Percentiles rank a stretch among this genome's conserved stretches.
Evolutionary conservation across 2,113 vertebrate species (phyloP).

Genomic region (Chauna torquata): DNA sequence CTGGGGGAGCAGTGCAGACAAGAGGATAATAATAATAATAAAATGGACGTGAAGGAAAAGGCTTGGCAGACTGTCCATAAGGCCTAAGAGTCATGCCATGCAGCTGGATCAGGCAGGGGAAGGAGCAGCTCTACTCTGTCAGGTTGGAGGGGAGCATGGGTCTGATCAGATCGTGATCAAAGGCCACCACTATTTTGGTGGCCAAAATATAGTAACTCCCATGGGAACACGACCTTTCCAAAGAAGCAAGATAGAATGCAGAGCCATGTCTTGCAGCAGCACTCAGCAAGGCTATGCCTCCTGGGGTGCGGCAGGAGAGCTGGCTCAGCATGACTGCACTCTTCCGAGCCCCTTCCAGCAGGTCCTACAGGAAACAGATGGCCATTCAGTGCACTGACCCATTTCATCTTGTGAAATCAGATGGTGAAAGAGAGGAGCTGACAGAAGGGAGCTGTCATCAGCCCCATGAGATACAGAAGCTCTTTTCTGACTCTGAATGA

Average conservation of each 20-base stretch:
- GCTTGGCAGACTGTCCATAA: background rate
- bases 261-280: background rate
- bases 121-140: background rate
- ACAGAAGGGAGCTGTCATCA: background rate
- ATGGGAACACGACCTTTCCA: background rate
- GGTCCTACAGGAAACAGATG: background rate
- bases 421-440: background rate
- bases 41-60: background rate
- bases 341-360: background rate
- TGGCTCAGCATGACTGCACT: background rate
- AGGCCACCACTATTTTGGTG: background rate
- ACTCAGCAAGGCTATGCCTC: background rate
- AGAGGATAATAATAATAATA: background rate
- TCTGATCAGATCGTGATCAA: background rate
- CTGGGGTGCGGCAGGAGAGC: background rate
- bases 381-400: background rate
- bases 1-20: background rate
- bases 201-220: background rate
- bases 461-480: background rate
- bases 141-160: background rate
- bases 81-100: background rate
- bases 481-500: background rate
- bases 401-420: background rate
- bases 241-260: background rate
- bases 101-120: background rate